These are phyloP conservation scores for Leptinotarsa texana DNA, from an alignment of 1,140 invertebrate species.

Conservation along the genomic window DNA sequence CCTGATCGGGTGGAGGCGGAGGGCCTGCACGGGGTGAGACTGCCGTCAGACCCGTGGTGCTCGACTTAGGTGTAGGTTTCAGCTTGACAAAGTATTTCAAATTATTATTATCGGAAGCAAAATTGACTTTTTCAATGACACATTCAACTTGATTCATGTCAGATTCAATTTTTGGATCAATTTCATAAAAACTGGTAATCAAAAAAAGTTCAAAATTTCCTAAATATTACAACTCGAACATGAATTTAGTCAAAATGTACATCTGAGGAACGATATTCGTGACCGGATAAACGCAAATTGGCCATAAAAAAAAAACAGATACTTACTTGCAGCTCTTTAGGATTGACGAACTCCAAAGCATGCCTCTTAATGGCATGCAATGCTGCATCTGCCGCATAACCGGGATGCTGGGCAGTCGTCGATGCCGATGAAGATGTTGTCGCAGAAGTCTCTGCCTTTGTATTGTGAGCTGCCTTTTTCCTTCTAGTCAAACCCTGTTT, in stretches of 20 bases:
- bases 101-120: not conserved
- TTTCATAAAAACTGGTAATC: too few relatives aligned
- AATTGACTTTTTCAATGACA: not conserved
- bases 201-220: too few relatives aligned
- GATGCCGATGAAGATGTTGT: conserved; percentile 53
- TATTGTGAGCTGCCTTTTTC: conserved; percentile 65
- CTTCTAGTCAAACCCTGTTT: conserved; percentile 65
- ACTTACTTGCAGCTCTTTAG: conserved; percentile 84
- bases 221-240: too few relatives aligned
- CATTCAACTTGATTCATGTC: conserved; percentile 2
- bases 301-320: too few relatives aligned
- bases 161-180: too few relatives aligned
- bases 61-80: conserved; percentile 61
- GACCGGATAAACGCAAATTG: too few relatives aligned
- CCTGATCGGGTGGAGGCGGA: conserved; percentile 65
- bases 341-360: conserved; percentile 85
- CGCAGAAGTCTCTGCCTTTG: conserved; percentile 62
- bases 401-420: conserved; percentile 59
- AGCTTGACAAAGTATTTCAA: conserved; percentile 33
- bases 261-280: too few relatives aligned
- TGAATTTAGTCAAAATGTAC: too few relatives aligned
- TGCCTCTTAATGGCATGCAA: conserved; percentile 92
- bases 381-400: conserved; percentile 83
- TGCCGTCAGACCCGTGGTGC: conserved; percentile 60
- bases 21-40: conserved; percentile 61